Conservation (phyloP, 2,888 invertebrate genomes). For the Heliconius sara region DNA sequence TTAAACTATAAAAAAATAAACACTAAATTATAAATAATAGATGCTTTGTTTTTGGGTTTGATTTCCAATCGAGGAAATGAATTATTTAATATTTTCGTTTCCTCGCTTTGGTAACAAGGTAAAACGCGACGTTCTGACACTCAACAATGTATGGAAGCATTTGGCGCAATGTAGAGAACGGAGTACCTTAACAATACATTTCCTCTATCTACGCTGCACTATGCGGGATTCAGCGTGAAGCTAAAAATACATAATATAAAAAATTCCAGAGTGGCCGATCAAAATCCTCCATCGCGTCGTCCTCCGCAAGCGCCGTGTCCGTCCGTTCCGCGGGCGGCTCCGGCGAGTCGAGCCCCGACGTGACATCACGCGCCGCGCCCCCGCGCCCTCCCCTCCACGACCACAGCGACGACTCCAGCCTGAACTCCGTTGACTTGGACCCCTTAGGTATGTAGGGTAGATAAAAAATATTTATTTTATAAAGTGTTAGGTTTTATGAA, state of each 20-base stretch:
- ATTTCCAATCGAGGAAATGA: too few species aligned
- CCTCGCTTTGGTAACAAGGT: too few species aligned
- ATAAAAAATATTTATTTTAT: neutral
- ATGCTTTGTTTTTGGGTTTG: too few species aligned
- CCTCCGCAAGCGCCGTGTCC: constrained; percentile 76
- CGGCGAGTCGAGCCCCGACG: constrained; percentile 79
- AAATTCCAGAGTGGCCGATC: constrained; percentile 85
- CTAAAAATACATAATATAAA: neutral
- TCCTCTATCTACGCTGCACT: too few species aligned
- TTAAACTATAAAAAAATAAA: constrained; percentile 43
- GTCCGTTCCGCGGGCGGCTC: constrained; percentile 78
- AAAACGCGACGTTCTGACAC: too few species aligned
- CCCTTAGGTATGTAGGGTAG: constrained; percentile 81
- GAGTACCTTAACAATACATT: too few species aligned
- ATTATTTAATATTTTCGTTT: too few species aligned
- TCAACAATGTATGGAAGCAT: too few species aligned
- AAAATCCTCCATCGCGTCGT: constrained; percentile 81
- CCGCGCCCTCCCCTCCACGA: constrained; percentile 76
- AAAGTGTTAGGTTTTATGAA: neutral
- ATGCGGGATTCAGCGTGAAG: too few species aligned
- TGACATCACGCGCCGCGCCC: constrained; percentile 79
- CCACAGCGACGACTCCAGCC: constrained; percentile 93
- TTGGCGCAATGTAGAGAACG: too few species aligned
- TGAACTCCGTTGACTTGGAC: constrained; percentile 95
- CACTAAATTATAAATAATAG: neutral